Conservation (phyloP, 2,113 vertebrate species). For the Notarius lentiginosus region DNA sequence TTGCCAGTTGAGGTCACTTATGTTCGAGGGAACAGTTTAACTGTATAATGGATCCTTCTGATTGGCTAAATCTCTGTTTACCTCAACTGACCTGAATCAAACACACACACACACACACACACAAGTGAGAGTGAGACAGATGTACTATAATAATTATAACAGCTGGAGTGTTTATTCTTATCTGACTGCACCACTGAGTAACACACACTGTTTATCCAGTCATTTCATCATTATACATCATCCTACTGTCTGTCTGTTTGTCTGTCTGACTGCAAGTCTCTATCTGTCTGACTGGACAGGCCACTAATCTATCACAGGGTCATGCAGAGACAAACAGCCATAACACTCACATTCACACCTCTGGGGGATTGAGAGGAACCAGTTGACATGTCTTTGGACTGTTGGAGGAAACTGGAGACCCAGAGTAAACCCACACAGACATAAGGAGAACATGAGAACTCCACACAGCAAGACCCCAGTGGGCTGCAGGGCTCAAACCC, state of each 20-base stretch:
- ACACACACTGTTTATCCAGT: neutral
- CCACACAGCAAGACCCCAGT: no score
- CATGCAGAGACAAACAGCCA: no score
- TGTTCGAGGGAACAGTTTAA: conserved; percentile 3
- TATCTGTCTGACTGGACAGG: neutral
- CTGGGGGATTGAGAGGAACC: no score
- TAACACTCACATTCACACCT: no score
- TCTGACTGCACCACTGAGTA: neutral
- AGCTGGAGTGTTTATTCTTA: conserved; percentile 6
- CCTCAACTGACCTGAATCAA: neutral
- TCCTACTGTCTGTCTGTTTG: neutral
- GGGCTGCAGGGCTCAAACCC: no score
- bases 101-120: conserved; percentile 19
- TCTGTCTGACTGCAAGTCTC: neutral
- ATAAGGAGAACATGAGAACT: no score
- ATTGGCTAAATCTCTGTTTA: neutral
- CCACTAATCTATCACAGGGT: no score
- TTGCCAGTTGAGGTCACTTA: conserved; percentile 23
- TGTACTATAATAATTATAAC: neutral
- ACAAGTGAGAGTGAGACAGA: neutral
- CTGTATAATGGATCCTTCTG: neutral
- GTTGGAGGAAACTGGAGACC: no score
- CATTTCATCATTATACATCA: conserved; percentile 8
- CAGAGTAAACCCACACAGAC: no score
- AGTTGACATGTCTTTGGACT: no score